phyloP scores from a whole-genome alignment of 1,140 invertebrate genomes.

The Copidosoma floridanum region DNA sequence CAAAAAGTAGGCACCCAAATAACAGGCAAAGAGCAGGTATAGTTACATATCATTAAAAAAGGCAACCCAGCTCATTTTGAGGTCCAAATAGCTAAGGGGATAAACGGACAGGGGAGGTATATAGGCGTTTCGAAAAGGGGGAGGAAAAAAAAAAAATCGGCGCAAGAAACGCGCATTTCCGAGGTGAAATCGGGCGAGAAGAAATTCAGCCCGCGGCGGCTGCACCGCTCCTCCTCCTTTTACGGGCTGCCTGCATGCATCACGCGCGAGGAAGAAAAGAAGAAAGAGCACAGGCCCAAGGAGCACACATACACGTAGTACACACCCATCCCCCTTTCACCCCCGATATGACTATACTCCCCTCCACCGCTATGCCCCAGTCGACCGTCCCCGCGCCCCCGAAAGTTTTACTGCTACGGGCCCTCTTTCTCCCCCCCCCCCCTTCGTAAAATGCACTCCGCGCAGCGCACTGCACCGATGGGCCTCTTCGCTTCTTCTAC shows the following conservation, averaged over 20 bases:
- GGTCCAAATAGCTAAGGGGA: no score
- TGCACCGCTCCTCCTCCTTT: not conserved
- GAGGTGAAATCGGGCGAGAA: conserved; percentile 29
- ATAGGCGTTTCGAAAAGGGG: not conserved
- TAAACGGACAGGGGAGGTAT: no score
- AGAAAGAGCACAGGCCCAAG: conserved; percentile 4
- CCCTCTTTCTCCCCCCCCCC: not conserved
- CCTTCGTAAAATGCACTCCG: not conserved
- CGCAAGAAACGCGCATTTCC: conserved; percentile 21
- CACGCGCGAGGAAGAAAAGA: no score
- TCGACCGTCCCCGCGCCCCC: not conserved
- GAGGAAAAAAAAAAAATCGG: conserved; percentile 16
- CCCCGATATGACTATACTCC: conserved; percentile 1
- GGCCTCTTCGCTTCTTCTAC: no score
- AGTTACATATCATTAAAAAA: no score
- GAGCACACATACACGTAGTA: no score
- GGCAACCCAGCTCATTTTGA: no score
- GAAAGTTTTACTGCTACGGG: not conserved
- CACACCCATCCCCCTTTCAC: not conserved
- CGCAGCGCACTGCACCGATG: no score
- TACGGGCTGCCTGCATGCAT: no score
- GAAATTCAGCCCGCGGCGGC: conserved; percentile 8
- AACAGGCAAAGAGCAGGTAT: no score
- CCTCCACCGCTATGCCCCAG: not conserved
- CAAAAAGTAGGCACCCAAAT: no score